Conservation (phyloP, 1,140 invertebrate genomes). For the Penaeus indicus region DNA sequence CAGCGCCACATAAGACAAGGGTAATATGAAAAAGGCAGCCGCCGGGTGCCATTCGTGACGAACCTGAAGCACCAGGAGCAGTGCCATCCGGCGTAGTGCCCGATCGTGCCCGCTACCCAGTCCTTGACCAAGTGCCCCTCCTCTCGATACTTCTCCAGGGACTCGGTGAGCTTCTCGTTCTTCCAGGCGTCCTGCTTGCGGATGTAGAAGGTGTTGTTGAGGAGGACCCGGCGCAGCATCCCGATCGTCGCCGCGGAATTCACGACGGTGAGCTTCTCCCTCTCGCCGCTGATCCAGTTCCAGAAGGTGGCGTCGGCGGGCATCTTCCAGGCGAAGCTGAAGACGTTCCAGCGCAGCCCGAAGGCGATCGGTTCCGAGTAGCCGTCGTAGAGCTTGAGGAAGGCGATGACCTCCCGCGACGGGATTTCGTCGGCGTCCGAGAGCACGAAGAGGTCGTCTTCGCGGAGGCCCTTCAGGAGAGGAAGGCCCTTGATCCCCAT, state of each 20-base stretch:
- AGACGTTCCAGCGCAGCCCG: conserved; percentile 78
- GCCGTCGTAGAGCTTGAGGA: conserved; percentile 78
- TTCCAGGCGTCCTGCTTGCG: conserved; percentile 55
- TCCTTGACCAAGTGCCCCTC: conserved; percentile 50
- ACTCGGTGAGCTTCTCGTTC: conserved; percentile 44
- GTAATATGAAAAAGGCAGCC: neutral
- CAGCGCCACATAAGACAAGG: neutral
- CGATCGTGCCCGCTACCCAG: conserved; percentile 61
- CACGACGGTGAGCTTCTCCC: conserved; percentile 45
- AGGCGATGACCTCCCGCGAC: conserved; percentile 76
- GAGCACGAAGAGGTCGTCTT: conserved; percentile 77
- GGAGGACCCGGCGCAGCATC: conserved; percentile 57
- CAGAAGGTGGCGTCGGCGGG: conserved; percentile 34
- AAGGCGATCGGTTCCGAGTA: conserved; percentile 77
- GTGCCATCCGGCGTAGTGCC: conserved; percentile 66
- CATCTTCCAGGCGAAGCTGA: conserved; percentile 77
- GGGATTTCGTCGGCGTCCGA: conserved; percentile 76
- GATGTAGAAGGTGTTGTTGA: conserved; percentile 63
- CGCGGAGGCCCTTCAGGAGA: conserved; percentile 72
- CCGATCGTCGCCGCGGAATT: conserved; percentile 59
- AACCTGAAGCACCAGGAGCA: conserved; percentile 66
- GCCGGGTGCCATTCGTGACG: neutral
- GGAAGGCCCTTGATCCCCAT: conserved; percentile 67
- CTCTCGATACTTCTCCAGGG: conserved; percentile 33
- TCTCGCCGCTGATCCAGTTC: conserved; percentile 4